Evolutionary conservation across 2,113 vertebrate species (phyloP).

Genomic region (Tringa solitaria): DNA sequence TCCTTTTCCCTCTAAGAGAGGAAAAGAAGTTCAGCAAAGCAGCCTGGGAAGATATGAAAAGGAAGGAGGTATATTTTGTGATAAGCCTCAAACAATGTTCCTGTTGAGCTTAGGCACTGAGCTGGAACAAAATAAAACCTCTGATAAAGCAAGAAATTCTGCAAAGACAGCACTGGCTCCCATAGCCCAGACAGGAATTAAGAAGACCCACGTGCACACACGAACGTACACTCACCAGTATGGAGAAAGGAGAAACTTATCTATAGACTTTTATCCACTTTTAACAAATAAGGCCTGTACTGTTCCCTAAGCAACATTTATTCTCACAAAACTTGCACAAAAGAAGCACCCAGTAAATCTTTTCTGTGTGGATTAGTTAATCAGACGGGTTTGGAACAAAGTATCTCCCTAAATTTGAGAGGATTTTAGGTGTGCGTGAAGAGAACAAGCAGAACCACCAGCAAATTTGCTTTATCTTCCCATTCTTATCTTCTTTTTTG

Average conservation of each 20-base stretch:
- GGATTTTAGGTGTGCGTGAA: background rate
- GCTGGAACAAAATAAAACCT: constrained; percentile 30
- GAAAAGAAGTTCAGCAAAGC: background rate
- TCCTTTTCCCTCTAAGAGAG: background rate
- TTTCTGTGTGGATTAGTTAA: background rate
- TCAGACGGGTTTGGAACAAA: background rate
- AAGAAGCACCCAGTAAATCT: background rate
- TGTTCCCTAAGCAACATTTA: background rate
- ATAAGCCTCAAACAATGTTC: constrained; percentile 46
- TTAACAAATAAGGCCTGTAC: background rate
- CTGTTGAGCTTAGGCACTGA: background rate
- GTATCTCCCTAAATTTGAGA: background rate
- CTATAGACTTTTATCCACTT: background rate
- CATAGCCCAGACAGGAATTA: constrained; percentile 1
- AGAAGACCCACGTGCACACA: background rate
- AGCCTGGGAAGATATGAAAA: background rate
- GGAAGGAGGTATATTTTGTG: background rate
- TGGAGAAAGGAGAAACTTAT: background rate
- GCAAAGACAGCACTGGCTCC: constrained; percentile 13
- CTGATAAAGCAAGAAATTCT: constrained; percentile 55
- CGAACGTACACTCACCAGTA: background rate
- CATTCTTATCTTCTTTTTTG: background rate
- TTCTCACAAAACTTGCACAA: background rate
- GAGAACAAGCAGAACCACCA: background rate
- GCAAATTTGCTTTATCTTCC: background rate